Percentiles rank a stretch among this genome's conserved stretches.
Evolutionary conservation across 2,888 invertebrate species (phyloP).

Genomic region (Aphidius colemani): DNA sequence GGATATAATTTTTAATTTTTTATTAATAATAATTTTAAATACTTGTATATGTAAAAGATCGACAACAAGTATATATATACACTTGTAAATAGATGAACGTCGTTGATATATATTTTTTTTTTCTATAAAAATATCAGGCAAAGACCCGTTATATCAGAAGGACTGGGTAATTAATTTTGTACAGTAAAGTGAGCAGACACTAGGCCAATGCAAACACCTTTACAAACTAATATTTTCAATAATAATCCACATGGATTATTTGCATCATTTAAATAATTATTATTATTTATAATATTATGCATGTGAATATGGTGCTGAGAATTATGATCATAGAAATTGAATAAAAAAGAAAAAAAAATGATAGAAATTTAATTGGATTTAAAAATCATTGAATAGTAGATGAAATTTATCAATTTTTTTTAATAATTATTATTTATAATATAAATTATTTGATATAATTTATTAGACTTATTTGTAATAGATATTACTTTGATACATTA

Average conservation of each 20-base stretch:
- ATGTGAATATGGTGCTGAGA: conserved; percentile 5
- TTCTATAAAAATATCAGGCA: conserved; percentile 13
- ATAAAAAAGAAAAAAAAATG: too few species aligned
- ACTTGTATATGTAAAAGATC: conserved; percentile 23
- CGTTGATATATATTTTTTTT: conserved; percentile 26
- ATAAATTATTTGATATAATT: too few species aligned
- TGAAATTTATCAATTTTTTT: too few species aligned
- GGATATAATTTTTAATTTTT: conserved; percentile 17
- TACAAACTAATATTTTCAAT: conserved; percentile 31
- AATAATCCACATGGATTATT: conserved; percentile 19
- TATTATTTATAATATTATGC: conserved; percentile 2
- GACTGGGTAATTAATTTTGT: conserved; percentile 58
- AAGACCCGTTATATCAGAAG: conserved; percentile 56
- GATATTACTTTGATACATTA: too few species aligned
- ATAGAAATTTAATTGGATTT: too few species aligned
- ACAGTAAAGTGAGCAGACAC: conserved; percentile 49
- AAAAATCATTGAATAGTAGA: too few species aligned
- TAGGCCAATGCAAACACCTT: conserved; percentile 58
- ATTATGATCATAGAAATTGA: neutral
- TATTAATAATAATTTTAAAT: too few species aligned
- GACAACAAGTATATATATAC: conserved; percentile 12
- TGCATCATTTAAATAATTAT: neutral
- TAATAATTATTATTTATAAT: too few species aligned
- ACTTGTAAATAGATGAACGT: conserved; percentile 21
- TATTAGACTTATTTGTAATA: too few species aligned